Conservation (phyloP, 2,113 vertebrate species). For the Epinephelus fuscoguttatus region DNA sequence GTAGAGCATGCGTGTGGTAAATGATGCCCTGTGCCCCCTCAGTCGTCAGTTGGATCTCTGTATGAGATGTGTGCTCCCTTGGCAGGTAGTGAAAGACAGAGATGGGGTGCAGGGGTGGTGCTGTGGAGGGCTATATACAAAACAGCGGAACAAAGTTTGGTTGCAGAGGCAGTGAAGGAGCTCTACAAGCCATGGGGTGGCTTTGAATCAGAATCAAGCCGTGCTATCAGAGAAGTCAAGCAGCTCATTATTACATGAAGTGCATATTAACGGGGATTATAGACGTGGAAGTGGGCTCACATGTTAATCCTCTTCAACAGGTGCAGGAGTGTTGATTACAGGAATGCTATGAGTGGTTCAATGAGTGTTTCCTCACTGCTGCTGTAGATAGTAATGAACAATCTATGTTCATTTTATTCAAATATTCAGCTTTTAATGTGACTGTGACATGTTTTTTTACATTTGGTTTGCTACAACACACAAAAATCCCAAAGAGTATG, state of each 20-base stretch:
- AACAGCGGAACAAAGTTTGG: conserved; percentile 42
- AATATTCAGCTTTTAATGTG: conserved; percentile 2
- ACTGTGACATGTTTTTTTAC: conserved; percentile 5
- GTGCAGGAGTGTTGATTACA: conserved; percentile 69
- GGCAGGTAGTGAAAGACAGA: conserved; percentile 32
- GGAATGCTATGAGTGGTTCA: conserved; percentile 32
- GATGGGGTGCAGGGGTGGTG: conserved; percentile 23
- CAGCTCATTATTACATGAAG: conserved; percentile 67
- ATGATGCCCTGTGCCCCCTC: conserved; percentile 34
- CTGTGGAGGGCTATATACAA: conserved; percentile 29
- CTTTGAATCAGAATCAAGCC: conserved; percentile 70
- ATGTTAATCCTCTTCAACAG: conserved; percentile 73
- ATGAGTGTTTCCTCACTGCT: conserved; percentile 38
- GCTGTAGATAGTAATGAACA: conserved; percentile 31
- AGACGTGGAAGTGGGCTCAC: conserved; percentile 53
- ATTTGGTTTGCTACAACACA: neutral
- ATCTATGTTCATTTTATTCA: neutral
- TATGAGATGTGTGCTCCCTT: conserved; percentile 33
- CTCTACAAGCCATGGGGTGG: conserved; percentile 13
- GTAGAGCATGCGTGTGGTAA: conserved; percentile 13
- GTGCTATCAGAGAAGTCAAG: conserved; percentile 72
- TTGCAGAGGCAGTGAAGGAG: conserved; percentile 38
- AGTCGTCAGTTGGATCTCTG: conserved; percentile 21
- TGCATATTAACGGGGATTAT: conserved; percentile 76
- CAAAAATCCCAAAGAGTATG: neutral